Evolutionary conservation across 2,888 invertebrate species (phyloP).

Genomic region (Harpalus rufipes): DNA sequence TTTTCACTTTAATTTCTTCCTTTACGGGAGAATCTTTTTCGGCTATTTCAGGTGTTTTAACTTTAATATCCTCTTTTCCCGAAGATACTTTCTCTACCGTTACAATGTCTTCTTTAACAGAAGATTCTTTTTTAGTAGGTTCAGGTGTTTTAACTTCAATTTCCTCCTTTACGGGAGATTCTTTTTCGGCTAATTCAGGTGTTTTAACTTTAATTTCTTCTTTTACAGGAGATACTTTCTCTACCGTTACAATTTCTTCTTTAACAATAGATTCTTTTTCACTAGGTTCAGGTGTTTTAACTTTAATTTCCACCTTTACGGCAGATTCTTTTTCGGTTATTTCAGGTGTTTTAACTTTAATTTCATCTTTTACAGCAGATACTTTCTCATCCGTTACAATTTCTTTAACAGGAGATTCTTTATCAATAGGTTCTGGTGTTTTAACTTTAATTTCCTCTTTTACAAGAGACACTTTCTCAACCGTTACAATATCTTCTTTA

Average conservation of each 20-base stretch:
- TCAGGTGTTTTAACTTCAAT: neutral
- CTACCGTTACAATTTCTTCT: neutral
- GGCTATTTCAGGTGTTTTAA: neutral
- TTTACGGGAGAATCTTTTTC: neutral
- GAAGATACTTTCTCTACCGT: neutral
- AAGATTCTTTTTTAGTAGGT: neutral
- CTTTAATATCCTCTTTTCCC: neutral
- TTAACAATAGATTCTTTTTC: neutral
- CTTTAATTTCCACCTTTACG: neutral
- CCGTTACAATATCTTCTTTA: neutral
- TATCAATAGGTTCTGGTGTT: neutral
- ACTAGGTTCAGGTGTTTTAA: neutral
- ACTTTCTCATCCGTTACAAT: neutral
- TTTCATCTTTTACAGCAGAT: neutral
- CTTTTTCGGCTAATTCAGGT: neutral
- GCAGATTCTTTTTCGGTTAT: neutral
- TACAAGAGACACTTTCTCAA: neutral
- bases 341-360: neutral
- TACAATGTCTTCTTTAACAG: neutral
- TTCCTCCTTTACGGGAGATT: neutral
- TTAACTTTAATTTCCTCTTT: neutral
- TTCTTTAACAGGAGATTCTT: neutral
- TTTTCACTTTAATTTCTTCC: neutral
- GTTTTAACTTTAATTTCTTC: neutral
- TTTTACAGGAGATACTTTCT: neutral